phyloP scores from a whole-genome alignment of 2,113 vertebrate genomes.

The Ceyx margarethae region DNA sequence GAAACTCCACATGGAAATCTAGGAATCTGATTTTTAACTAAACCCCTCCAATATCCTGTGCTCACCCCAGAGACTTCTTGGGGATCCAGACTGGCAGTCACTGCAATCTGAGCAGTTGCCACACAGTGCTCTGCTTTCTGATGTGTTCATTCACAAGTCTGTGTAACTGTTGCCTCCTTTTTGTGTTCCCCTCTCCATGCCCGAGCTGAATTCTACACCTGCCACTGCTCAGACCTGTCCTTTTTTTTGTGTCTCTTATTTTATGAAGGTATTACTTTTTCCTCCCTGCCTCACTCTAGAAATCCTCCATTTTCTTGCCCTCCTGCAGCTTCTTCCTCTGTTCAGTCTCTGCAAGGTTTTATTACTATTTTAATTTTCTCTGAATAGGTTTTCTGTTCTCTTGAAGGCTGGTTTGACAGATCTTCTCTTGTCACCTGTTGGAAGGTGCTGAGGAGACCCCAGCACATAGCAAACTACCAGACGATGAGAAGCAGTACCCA shows the following conservation, averaged over 20 bases:
- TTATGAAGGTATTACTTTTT: background rate
- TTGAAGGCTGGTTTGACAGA: constrained; percentile 44
- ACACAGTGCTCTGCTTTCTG: background rate
- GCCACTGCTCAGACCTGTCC: background rate
- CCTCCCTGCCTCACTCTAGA: background rate
- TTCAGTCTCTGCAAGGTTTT: constrained; percentile 17
- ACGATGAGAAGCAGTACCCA: too few species aligned
- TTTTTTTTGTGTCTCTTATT: background rate
- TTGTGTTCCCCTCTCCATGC: background rate
- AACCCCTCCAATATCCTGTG: background rate
- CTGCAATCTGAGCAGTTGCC: background rate
- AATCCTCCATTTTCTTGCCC: background rate
- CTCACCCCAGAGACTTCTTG: background rate
- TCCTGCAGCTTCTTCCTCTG: constrained; percentile 35
- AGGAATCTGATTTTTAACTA: background rate
- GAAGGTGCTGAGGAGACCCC: background rate
- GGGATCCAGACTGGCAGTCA: background rate
- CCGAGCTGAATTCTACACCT: background rate
- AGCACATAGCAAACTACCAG: too few species aligned
- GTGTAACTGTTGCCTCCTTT: background rate
- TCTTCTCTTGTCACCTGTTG: constrained; percentile 6
- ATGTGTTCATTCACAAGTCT: background rate
- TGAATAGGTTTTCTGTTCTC: constrained; percentile 29
- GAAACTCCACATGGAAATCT: background rate
- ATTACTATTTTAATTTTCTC: constrained; percentile 18